phyloP scores from a whole-genome alignment of 2,888 invertebrate species.

The Hylaea fasciaria region DNA sequence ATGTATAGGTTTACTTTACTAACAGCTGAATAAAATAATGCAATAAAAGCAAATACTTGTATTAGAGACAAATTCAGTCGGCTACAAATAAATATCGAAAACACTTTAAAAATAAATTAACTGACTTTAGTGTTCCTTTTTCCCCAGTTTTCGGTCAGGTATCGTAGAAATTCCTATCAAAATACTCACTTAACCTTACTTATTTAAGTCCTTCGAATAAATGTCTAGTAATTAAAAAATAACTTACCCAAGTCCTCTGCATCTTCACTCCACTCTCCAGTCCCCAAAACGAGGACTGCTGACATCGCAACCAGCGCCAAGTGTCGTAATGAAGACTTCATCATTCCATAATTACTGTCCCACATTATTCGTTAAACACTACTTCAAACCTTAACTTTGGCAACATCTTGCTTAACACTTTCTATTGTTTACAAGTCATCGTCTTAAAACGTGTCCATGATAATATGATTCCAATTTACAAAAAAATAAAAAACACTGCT shows the following conservation, averaged over 20 bases:
- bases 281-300: conserved; percentile 64
- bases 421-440: background rate
- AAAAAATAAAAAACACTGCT: background rate
- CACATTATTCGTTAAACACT: conserved; percentile 28
- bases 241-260: conserved; percentile 79
- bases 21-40: background rate
- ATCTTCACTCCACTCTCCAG: conserved; percentile 81
- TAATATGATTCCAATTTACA: background rate
- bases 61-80: too few relatives aligned
- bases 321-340: conserved; percentile 58
- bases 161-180: too few relatives aligned
- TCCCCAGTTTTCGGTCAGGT: too few relatives aligned
- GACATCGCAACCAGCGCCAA: conserved; percentile 58
- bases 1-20: background rate
- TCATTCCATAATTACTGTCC: conserved; percentile 45
- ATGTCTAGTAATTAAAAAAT: background rate
- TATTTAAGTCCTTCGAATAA: too few relatives aligned
- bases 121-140: too few relatives aligned
- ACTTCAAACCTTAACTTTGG: conserved; percentile 34
- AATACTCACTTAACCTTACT: too few relatives aligned
- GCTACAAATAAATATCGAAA: too few relatives aligned
- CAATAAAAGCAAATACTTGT: too few relatives aligned
- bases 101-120: too few relatives aligned
- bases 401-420: conserved; percentile 35
- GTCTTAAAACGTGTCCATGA: background rate